A percentile compares a stretch with the other conserved stretches of the same genome.
Evolutionary conservation across 2,797 vertebrate genomes (phyloP).

Genomic region (Luscinia luscinia): DNA sequence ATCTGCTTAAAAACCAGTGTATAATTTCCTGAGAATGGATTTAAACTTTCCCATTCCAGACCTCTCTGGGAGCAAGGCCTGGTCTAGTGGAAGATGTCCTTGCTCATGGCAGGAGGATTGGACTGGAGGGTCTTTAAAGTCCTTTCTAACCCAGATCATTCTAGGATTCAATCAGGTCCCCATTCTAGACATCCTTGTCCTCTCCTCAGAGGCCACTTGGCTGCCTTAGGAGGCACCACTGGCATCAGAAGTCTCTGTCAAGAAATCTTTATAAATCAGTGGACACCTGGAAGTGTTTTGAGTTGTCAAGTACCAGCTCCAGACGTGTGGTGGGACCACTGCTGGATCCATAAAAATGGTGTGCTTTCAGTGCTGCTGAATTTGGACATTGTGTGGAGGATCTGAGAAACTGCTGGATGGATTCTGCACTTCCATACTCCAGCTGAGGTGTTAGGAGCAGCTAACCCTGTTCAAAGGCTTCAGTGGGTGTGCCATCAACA

Average conservation of each 20-base stretch:
- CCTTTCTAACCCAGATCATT: background rate
- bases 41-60: background rate
- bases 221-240: accelerated
- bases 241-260: background rate
- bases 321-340: accelerated
- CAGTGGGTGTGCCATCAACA: background rate
- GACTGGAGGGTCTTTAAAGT: background rate
- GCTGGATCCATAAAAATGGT: background rate
- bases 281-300: background rate
- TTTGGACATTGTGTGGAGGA: background rate
- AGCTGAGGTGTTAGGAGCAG: background rate
- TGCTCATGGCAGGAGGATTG: background rate
- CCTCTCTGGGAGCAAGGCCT: background rate
- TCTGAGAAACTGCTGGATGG: background rate
- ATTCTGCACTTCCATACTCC: background rate
- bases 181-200: background rate
- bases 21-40: background rate
- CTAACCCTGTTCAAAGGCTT: background rate
- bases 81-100: background rate
- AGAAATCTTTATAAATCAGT: background rate
- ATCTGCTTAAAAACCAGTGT: background rate
- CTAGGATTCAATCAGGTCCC: background rate
- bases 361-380: background rate
- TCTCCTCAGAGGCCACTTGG: background rate
- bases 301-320: background rate